A percentile compares a stretch with the other conserved stretches of the same genome.
Conservation (phyloP, 1,140 invertebrate species). For the Apis dorsata region DNA sequence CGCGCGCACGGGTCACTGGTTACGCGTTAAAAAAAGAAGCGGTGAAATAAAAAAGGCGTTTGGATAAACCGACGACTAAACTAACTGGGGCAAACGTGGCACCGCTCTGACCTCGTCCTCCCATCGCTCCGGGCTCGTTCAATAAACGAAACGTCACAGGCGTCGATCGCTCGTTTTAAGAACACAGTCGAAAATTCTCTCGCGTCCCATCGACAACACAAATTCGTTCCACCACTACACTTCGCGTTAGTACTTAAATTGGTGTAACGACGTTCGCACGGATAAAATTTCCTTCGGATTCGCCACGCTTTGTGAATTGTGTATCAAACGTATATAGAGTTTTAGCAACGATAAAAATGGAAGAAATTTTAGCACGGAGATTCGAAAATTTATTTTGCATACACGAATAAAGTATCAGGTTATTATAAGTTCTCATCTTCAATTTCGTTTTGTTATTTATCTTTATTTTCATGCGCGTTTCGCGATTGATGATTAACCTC, state of each 20-base stretch:
- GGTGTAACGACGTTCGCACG: background rate
- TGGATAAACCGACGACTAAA: slow-evolving; percentile 13
- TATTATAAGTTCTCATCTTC: background rate
- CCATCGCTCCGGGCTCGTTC: slow-evolving; percentile 19
- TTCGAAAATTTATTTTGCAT: background rate
- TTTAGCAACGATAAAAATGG: no score
- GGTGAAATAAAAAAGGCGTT: background rate
- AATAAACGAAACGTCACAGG: slow-evolving; percentile 9
- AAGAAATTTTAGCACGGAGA: background rate
- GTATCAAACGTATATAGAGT: no score
- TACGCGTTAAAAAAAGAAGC: slow-evolving; percentile 44
- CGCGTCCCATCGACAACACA: background rate
- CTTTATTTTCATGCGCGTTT: no score
- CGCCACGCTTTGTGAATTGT: no score
- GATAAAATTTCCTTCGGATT: background rate
- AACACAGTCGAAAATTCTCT: slow-evolving; percentile 5
- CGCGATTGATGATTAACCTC: no score
- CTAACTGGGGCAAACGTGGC: slow-evolving; percentile 27
- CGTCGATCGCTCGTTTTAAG: background rate
- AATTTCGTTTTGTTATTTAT: no score
- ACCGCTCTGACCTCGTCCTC: slow-evolving; percentile 15
- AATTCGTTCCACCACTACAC: no score
- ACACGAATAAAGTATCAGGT: background rate
- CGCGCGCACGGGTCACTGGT: slow-evolving; percentile 11
- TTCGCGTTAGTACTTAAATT: background rate